Conservation (phyloP, 1,140 invertebrate genomes). For the Apolygus lucorum region DNA sequence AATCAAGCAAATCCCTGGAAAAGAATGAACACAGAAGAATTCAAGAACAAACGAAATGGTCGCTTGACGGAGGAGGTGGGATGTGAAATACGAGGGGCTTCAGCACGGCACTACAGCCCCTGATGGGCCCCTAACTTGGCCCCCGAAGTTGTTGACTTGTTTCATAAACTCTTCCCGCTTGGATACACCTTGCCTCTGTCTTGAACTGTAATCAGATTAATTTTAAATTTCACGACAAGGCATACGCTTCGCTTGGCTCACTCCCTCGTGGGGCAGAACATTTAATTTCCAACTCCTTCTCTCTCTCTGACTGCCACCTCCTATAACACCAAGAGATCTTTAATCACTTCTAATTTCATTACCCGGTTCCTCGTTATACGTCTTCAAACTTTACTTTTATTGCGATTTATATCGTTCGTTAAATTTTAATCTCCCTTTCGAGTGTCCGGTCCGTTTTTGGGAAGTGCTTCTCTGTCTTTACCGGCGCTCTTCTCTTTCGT, state of each 20-base stretch:
- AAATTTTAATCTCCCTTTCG: background rate
- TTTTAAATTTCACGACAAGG: conserved; percentile 1
- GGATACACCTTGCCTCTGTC: background rate
- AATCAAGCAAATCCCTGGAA: too few species aligned
- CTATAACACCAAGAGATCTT: background rate
- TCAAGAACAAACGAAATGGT: too few species aligned
- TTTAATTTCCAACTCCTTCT: background rate
- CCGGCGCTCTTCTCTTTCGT: too few species aligned
- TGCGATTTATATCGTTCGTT: background rate
- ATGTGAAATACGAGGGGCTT: too few species aligned
- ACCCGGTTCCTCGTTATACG: background rate
- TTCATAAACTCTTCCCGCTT: background rate
- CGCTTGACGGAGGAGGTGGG: too few species aligned
- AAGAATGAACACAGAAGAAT: too few species aligned
- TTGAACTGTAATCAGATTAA: conserved; percentile 1
- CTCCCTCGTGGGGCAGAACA: background rate
- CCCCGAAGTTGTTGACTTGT: background rate
- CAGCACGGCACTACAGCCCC: too few species aligned
- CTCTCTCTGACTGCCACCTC: background rate
- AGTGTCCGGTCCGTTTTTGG: too few species aligned
- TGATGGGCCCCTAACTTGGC: background rate
- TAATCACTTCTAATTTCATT: background rate
- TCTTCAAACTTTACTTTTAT: background rate
- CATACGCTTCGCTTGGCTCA: background rate
- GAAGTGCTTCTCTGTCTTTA: too few species aligned